Evolutionary conservation across 2,797 vertebrate species (phyloP), one percentile per base, ranked within the genome.

Genomic region (Podarcis lilfordi): DNA sequence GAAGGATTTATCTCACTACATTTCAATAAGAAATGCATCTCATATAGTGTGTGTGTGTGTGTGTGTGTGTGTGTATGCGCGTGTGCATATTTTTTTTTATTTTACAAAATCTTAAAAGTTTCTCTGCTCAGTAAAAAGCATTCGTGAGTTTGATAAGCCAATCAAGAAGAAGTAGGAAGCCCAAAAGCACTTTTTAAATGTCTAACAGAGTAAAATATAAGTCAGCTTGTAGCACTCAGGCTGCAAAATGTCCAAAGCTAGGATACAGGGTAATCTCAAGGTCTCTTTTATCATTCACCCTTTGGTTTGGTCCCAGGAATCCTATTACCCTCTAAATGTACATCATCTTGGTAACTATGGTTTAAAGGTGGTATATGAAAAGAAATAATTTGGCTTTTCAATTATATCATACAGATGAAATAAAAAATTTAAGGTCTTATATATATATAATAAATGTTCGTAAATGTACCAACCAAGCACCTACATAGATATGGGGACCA

Each of bases 181-280:
- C 61, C 61, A 75, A 25, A 3, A 40, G 40, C 27, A 80, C n/a
- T 89, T 86, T 89, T 82, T 66, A 10, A 5, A 50, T 45, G 1
- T 35, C 66, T 85, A n/a, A 5, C 1, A 66, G 69, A 80, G 17
- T 69, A 75, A 81, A 85, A 27, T 11, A 2, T 0, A 25, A 89
- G 66, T 77, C 83, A 87, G 0, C 1, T 61, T 4, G 13, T 35
- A 37, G 68, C 91, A 5, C n/a, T 7, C 43, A 0, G 1, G 0
- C 37, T 88, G 81, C 90, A 92, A 90, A 61, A n/a, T 85, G 64
- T 66, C 79, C 35, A 80, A 90, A 74, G 1, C 85, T 89, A 82
- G 78, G 40, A 59, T 77, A 43, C 5, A 0, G 50, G 64, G 68
- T 37, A 64, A 89, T 9, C 25, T 32, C 75, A 3, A 72, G 80